Evolutionary conservation across 2,888 invertebrate genomes (phyloP).

Genomic region (Cremastinae sp.): DNA sequence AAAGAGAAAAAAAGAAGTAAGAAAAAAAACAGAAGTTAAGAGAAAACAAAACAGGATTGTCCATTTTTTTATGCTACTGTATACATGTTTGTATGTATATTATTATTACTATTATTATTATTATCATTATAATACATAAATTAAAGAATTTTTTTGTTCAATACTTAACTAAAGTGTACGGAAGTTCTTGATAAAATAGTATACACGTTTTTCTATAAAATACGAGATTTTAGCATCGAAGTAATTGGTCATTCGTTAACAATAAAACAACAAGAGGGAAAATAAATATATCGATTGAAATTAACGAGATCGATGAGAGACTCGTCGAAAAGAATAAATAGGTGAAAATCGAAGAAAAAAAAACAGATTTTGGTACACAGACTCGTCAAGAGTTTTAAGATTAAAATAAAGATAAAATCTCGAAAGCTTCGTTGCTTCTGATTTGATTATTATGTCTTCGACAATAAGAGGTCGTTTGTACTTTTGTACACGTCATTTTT

Average conservation of each 20-base stretch:
- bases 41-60: constrained; percentile 24
- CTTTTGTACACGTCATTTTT: constrained; percentile 72
- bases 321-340: constrained; percentile 21
- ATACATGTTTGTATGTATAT: neutral
- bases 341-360: constrained; percentile 28
- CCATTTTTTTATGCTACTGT: constrained; percentile 22
- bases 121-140: no score
- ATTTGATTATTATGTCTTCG: constrained; percentile 64
- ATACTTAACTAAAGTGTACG: no score
- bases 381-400: no score
- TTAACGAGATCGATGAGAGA: constrained; percentile 19
- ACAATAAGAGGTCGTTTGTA: constrained; percentile 77
- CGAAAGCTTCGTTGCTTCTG: constrained; percentile 51
- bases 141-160: no score
- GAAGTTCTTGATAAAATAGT: no score
- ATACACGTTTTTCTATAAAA: no score
- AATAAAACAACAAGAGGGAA: no score
- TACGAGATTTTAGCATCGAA: no score
- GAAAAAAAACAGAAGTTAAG: neutral
- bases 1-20: neutral
- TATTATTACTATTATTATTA: no score
- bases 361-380: no score
- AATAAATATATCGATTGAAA: neutral
- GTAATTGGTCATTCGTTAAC: no score
- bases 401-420: constrained; percentile 12